These are phyloP conservation scores for Gymnothorax reevesii DNA, from an alignment of 2,797 vertebrate genomes.

Conservation along the genomic window DNA sequence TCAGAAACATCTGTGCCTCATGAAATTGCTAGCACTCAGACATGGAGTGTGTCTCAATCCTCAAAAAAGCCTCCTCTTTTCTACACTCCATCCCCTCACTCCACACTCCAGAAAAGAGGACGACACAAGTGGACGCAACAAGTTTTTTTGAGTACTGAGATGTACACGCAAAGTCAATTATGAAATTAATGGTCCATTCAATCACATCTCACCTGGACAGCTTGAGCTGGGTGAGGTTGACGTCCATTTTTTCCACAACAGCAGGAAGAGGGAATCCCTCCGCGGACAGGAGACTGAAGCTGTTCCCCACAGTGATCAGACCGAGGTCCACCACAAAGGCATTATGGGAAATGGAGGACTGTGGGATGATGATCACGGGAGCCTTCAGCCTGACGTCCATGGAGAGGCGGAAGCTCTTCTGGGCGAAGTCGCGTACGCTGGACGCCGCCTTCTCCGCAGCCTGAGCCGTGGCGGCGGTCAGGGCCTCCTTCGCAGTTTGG, in stretches of 20 bases:
- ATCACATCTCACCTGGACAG: slow-evolving; percentile 71
- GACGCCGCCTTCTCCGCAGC: slow-evolving; percentile 91
- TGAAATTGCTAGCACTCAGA: background rate
- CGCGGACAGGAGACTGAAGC: slow-evolving; percentile 67
- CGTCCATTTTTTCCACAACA: slow-evolving; percentile 79
- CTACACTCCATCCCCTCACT: too few species aligned
- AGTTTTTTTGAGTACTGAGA: too few species aligned
- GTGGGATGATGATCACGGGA: slow-evolving; percentile 88
- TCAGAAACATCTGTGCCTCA: background rate
- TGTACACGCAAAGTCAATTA: background rate
- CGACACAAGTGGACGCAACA: too few species aligned
- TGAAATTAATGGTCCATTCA: background rate
- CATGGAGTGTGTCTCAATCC: background rate
- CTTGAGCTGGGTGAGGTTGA: slow-evolving; percentile 81
- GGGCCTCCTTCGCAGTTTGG: slow-evolving; percentile 81
- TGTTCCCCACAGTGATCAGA: slow-evolving; percentile 82
- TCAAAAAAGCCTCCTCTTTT: too few species aligned
- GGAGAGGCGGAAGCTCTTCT: slow-evolving; percentile 86
- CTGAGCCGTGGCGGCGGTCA: slow-evolving; percentile 85
- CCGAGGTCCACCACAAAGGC: slow-evolving; percentile 89
- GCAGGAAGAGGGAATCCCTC: slow-evolving; percentile 70
- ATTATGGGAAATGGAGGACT: slow-evolving; percentile 81
- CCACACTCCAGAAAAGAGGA: too few species aligned
- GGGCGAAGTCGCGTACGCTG: slow-evolving; percentile 86
- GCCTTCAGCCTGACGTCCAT: slow-evolving; percentile 87